phyloP scores from a whole-genome alignment of 2,113 vertebrate species.

The Paramormyrops kingsleyae region DNA sequence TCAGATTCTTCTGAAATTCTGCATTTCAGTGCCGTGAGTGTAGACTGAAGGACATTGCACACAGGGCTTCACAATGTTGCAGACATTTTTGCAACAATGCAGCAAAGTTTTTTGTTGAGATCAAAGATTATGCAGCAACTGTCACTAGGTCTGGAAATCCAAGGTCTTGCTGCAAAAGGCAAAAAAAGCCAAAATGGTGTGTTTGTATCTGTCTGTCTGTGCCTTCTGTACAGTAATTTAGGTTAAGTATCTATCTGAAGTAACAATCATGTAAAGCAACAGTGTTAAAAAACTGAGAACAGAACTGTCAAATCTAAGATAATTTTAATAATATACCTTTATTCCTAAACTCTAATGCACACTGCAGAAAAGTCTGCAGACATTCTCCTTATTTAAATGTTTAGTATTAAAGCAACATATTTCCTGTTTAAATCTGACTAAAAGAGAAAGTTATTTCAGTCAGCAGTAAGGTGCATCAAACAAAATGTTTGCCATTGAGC shows the following conservation, averaged over 20 bases:
- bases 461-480: not conserved
- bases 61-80: not conserved
- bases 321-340: not conserved
- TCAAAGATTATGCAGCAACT: not conserved
- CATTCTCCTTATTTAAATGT: not conserved
- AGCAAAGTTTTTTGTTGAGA: not conserved
- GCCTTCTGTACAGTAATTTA: not conserved
- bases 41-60: not conserved
- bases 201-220: not conserved
- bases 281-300: not conserved
- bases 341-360: not conserved
- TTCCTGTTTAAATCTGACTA: not conserved
- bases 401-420: not conserved
- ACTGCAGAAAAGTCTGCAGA: not conserved
- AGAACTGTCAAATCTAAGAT: not conserved
- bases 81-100: not conserved
- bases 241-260: not conserved
- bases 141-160: not conserved
- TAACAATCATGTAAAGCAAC: not conserved
- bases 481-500: not conserved
- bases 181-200: not conserved
- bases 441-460: not conserved
- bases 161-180: not conserved
- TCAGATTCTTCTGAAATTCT: not conserved
- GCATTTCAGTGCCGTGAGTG: not conserved